phyloP scores from a whole-genome alignment of 2,797 vertebrate species.

The Falco concolor region DNA sequence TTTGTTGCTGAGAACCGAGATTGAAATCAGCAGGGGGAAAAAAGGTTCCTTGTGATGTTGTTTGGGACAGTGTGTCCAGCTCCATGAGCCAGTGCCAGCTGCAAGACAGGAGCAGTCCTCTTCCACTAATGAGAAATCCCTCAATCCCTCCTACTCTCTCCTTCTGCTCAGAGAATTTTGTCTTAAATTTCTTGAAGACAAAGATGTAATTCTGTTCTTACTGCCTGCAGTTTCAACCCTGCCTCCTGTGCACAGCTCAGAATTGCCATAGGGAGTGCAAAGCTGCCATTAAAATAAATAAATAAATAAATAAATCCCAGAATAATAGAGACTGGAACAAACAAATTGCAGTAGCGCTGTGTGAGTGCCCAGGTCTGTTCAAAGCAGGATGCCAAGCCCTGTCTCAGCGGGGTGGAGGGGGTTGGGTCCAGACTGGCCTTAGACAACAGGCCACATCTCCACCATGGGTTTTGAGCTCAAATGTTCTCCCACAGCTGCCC shows the following conservation, averaged over 20 bases:
- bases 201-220: slow-evolving; percentile 6
- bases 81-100: background rate
- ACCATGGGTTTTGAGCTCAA: background rate
- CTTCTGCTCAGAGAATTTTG: background rate
- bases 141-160: background rate
- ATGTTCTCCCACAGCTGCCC: background rate
- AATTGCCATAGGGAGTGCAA: background rate
- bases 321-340: background rate
- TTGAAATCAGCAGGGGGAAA: background rate
- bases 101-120: background rate
- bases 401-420: background rate
- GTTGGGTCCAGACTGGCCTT: background rate
- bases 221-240: background rate
- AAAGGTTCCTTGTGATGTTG: background rate
- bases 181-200: slow-evolving; percentile 43
- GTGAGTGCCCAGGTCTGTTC: background rate
- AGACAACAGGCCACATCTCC: background rate
- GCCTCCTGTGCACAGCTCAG: background rate
- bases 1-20: background rate
- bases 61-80: background rate
- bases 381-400: background rate
- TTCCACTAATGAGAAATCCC: background rate
- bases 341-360: background rate
- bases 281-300: background rate
- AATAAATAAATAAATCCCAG: background rate